Evolutionary conservation across 2,797 vertebrate genomes (phyloP).

Genomic region (Avahi laniger): DNA sequence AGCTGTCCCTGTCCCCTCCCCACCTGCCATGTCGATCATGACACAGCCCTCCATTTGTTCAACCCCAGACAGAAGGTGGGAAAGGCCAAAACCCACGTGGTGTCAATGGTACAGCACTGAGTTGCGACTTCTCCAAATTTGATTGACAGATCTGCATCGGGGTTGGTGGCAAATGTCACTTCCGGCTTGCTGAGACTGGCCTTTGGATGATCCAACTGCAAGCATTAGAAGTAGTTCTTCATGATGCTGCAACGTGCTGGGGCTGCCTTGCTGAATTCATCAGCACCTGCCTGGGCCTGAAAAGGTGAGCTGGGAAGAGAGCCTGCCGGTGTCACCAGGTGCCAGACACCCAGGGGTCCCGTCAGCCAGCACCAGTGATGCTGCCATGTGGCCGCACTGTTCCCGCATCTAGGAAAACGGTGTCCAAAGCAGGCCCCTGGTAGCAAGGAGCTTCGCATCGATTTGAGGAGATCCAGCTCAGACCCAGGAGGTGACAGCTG

Average conservation of each 20-base stretch:
- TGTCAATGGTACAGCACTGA: accelerated
- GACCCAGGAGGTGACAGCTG: neutral
- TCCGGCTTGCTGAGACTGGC: neutral
- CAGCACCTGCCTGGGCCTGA: neutral
- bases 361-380: accelerated
- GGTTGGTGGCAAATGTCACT: neutral
- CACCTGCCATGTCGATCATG: neutral
- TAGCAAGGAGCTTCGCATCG: too few species aligned
- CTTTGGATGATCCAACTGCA: accelerated
- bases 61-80: neutral
- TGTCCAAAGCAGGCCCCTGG: neutral
- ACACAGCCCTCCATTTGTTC: neutral
- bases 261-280: too few species aligned
- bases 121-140: too few species aligned
- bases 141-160: neutral
- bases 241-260: neutral
- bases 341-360: neutral
- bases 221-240: neutral
- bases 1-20: neutral
- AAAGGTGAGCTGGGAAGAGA: neutral
- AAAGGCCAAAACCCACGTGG: neutral
- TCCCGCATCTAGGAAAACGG: neutral
- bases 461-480: accelerated
- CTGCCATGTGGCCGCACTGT: neutral
- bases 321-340: neutral